phyloP scores from a whole-genome alignment of 2,888 invertebrate species.

The Torymus aiolomorphi region DNA sequence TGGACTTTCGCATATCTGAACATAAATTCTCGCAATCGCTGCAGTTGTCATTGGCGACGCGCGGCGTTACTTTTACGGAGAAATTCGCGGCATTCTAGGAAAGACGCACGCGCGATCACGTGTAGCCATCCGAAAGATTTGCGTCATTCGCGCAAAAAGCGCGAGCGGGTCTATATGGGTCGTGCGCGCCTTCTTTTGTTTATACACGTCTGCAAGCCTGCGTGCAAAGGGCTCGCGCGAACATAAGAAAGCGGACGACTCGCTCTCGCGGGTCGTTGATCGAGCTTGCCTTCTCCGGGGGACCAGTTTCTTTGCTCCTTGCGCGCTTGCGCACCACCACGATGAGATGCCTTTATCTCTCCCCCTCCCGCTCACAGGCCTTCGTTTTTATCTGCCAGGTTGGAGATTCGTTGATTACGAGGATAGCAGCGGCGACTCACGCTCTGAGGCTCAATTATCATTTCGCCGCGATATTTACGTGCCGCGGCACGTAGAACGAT shows the following conservation, averaged over 20 bases:
- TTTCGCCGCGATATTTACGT: constrained; percentile 49
- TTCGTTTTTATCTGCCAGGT: not conserved
- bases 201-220: no score
- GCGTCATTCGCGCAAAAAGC: not conserved
- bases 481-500: constrained; percentile 17
- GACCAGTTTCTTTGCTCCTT: constrained; percentile 43
- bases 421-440: constrained; percentile 12
- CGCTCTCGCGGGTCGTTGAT: constrained; percentile 42
- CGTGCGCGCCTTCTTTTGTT: not conserved
- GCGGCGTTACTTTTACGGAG: constrained; percentile 1
- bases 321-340: constrained; percentile 4
- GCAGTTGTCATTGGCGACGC: constrained; percentile 4
- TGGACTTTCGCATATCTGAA: not conserved
- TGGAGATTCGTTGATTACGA: constrained; percentile 44
- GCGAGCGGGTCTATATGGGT: constrained; percentile 2
- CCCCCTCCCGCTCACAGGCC: not conserved
- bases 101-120: not conserved
- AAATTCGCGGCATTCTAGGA: constrained; percentile 29
- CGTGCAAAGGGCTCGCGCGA: constrained; percentile 46
- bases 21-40: constrained; percentile 15
- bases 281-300: constrained; percentile 15
- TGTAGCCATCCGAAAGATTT: constrained; percentile 28
- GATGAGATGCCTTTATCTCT: constrained; percentile 43
- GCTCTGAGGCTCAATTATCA: constrained; percentile 45
- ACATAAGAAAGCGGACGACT: constrained; percentile 31